Evolutionary conservation across 2,113 vertebrate species (phyloP), one percentile per base, ranked within the genome.

Genomic region (Erpornis zantholeuca): DNA sequence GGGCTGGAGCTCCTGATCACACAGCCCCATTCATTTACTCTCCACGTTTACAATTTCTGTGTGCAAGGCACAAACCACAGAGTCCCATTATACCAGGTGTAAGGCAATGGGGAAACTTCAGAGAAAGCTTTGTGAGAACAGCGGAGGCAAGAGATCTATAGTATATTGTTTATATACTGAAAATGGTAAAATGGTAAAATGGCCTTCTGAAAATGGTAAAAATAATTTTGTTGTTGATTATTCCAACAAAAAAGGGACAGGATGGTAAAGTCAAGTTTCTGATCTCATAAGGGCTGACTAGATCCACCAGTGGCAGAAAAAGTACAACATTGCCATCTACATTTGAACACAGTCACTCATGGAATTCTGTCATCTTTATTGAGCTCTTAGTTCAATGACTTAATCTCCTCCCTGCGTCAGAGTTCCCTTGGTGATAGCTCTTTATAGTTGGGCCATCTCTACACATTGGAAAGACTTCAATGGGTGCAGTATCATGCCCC

Each of bases 321-420:
- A 90, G 89, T 31, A n/a, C 93, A 91, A 91, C 66, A 92, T 94
- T 95, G 87, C 93, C 91, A 92, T 66, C 90, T 95, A 93, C 29
- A n/a, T 90, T 88, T 76, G 69, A 80, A 21, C n/a, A 61, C 8
- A 53, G 42, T 65, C 42, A 69, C 33, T 91, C 35, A 31, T 53
- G 6, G 82, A 69, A 61, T 42, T 22, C 3, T 24, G 28, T 71
- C 20, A 5, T 76, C 64, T 85, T 82, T 63, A 82, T 24, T 21
- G 54, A 94, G 45, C 22, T 25, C 65, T n/a, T 14, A 69, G 9
- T 47, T 90, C 61, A 76, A 35, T 44, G 45, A 8, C 52, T 94
- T 83, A 9, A 47, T 81, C 35, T 83, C 33, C 28, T 24, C 29
- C 12, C 29, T 52, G 24, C 0, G 0, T 28, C 52, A 81, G 38